Evolutionary conservation across 1,140 invertebrate species (phyloP).

Genomic region (Zaprionus davidi): DNA sequence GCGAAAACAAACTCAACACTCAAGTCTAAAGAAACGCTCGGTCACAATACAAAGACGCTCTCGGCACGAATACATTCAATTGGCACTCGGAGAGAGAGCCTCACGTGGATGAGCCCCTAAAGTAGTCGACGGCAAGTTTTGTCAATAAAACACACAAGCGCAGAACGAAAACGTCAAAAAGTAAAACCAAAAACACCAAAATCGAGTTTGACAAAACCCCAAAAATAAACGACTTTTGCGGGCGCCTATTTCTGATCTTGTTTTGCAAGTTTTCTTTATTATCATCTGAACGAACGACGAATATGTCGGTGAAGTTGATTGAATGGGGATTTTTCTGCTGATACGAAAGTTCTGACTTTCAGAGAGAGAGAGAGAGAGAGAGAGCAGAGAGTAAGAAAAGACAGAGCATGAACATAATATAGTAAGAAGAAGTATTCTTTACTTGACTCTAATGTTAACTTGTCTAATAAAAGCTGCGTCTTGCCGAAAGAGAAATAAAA

Average conservation of each 20-base stretch:
- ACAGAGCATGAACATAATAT: neutral
- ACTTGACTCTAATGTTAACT: neutral
- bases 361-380: neutral
- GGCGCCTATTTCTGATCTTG: conserved; percentile 32
- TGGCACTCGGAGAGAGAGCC: conserved; percentile 18
- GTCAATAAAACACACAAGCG: conserved; percentile 9
- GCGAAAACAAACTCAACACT: conserved; percentile 47
- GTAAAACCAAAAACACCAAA: conserved; percentile 34
- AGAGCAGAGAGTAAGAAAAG: neutral
- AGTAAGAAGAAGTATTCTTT: neutral
- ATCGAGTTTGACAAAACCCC: conserved; percentile 47
- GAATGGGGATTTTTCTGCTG: conserved; percentile 1
- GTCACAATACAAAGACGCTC: conserved; percentile 25
- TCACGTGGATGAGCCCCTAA: conserved; percentile 27
- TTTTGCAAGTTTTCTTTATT: conserved; percentile 50
- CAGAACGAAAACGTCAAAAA: conserved; percentile 29
- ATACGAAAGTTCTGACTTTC: neutral
- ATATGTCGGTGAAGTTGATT: neutral
- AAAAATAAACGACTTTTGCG: conserved; percentile 24
- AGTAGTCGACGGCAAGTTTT: conserved; percentile 26
- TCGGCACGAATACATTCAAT: neutral
- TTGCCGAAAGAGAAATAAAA: neutral
- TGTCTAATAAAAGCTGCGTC: neutral
- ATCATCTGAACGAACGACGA: conserved; percentile 5
- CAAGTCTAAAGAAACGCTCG: conserved; percentile 38